Evolutionary conservation across 2,797 vertebrate species (phyloP).

Genomic region (Mus caroli): DNA sequence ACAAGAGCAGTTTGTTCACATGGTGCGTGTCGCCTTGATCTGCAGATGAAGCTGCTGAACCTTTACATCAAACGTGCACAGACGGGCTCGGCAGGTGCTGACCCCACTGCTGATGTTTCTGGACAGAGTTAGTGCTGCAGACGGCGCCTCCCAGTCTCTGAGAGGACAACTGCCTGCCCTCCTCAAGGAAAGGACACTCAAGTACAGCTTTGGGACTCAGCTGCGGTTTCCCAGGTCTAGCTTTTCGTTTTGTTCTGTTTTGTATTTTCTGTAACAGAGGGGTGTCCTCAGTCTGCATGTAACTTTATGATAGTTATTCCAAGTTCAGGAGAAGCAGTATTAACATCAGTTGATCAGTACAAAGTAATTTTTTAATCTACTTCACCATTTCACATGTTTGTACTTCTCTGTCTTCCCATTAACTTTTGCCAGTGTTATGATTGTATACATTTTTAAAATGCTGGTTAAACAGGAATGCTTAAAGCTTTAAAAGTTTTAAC

Average conservation of each 20-base stretch:
- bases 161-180: constrained; percentile 84
- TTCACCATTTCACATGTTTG: constrained; percentile 86
- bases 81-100: constrained; percentile 93
- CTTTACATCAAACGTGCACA: constrained; percentile 99
- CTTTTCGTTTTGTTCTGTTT: constrained; percentile 45
- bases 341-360: constrained; percentile 89
- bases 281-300: constrained; percentile 90
- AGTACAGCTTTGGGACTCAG: constrained; percentile 79
- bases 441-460: constrained; percentile 86
- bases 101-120: constrained; percentile 91
- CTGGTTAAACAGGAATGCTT: constrained; percentile 90
- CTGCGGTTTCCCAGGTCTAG: constrained; percentile 23
- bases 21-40: constrained; percentile 78
- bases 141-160: constrained; percentile 84
- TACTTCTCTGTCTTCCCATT: constrained; percentile 89
- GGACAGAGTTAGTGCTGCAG: constrained; percentile 91
- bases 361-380: constrained; percentile 86
- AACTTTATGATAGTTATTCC: constrained; percentile 89
- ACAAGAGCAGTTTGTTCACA: neutral
- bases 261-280: constrained; percentile 80
- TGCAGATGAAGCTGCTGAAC: constrained; percentile 97
- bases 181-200: constrained; percentile 84
- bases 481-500: constrained; percentile 88
- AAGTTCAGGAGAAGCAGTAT: constrained; percentile 90
- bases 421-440: constrained; percentile 90